Conservation (phyloP, 2,113 vertebrate genomes). For the Aplodontia rufa region DNA sequence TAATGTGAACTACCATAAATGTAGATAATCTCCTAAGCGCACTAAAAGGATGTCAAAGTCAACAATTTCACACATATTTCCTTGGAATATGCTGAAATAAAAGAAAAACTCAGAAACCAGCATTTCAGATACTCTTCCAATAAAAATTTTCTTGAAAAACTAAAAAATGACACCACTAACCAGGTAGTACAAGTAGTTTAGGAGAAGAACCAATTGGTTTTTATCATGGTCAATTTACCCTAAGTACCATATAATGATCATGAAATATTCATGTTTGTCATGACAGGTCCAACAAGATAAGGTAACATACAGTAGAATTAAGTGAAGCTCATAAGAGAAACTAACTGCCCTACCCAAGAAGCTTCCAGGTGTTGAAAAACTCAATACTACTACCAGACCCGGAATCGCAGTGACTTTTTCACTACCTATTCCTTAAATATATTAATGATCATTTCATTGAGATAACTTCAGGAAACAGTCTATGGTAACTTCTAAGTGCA, state of each 20-base stretch:
- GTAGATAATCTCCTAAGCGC: background rate
- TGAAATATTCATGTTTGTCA: background rate
- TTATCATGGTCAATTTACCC: background rate
- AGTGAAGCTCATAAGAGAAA: background rate
- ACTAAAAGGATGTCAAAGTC: background rate
- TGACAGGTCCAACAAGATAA: background rate
- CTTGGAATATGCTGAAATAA: conserved; percentile 13
- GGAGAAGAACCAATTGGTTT: background rate
- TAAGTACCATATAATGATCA: background rate
- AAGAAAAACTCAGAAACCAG: conserved; percentile 26
- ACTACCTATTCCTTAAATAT: background rate
- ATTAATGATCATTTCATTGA: background rate
- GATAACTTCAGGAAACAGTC: background rate
- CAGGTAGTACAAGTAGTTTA: background rate
- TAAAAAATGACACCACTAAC: background rate
- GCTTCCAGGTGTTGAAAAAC: background rate
- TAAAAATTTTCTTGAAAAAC: background rate
- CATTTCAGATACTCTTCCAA: conserved; percentile 40
- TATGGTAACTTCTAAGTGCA: conserved; percentile 5
- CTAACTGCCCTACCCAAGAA: background rate
- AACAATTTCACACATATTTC: background rate
- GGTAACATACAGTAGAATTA: background rate
- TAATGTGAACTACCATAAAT: conserved; percentile 5
- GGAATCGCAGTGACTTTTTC: too few relatives aligned
- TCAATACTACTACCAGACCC: background rate